phyloP scores from a whole-genome alignment of 2,797 vertebrate species.

The Platalea minor region DNA sequence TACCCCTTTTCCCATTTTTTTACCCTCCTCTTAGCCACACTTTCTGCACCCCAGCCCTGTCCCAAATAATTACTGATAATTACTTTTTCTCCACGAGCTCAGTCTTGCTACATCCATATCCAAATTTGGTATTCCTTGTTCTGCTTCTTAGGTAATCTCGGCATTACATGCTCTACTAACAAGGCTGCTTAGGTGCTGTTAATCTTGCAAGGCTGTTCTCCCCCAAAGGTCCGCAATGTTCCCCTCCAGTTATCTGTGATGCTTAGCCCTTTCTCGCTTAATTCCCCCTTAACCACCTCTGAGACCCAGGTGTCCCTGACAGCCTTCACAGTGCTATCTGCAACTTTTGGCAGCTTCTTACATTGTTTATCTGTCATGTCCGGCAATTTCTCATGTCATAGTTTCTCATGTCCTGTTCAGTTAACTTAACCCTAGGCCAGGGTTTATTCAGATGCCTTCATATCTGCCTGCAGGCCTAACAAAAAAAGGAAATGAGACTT shows the following conservation, averaged over 20 bases:
- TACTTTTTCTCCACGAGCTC: background rate
- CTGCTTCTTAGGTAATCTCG: background rate
- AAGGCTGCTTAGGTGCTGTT: background rate
- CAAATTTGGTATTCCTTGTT: background rate
- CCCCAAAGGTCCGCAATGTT: background rate
- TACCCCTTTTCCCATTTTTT: background rate
- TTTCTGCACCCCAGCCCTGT: background rate
- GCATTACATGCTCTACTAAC: background rate
- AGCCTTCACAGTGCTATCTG: background rate
- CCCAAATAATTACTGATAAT: background rate
- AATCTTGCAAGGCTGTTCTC: background rate
- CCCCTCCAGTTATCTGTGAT: background rate
- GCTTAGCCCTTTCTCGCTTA: background rate
- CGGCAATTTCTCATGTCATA: background rate
- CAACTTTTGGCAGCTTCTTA: background rate
- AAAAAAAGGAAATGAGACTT: constrained; percentile 10
- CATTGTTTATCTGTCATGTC: background rate
- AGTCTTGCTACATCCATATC: background rate
- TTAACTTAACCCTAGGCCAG: background rate
- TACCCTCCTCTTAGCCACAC: background rate
- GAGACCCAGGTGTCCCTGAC: background rate
- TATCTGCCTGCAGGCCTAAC: background rate
- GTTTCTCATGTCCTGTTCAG: background rate
- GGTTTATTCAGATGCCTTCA: background rate
- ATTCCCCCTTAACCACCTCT: background rate